phyloP scores from a whole-genome alignment of 2,797 vertebrate genomes.

The Cyclura pinguis region DNA sequence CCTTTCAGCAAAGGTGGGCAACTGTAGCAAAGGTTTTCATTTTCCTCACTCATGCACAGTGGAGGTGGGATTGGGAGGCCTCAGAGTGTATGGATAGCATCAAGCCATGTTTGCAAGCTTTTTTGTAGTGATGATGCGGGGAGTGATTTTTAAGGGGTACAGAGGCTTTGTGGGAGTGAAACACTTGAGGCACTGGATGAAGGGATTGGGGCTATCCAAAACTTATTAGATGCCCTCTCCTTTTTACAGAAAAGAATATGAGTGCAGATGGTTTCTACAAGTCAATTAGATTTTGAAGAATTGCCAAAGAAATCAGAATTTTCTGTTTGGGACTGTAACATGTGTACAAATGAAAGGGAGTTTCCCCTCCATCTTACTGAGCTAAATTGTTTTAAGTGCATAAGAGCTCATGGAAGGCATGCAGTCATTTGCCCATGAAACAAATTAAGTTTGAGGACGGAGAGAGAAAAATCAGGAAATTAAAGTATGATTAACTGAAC shows the following conservation, averaged over 20 bases:
- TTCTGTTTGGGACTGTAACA: neutral
- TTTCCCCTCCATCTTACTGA: neutral
- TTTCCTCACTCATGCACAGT: too few relatives aligned
- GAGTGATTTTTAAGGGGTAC: too few relatives aligned
- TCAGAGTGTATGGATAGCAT: too few relatives aligned
- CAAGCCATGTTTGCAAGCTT: too few relatives aligned
- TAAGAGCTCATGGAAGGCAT: conserved; percentile 2
- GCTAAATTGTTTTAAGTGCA: neutral
- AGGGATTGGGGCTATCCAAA: too few relatives aligned
- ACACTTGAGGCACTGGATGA: too few relatives aligned
- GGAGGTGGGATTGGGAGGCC: too few relatives aligned
- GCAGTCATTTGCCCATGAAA: conserved; percentile 8
- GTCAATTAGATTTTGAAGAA: neutral
- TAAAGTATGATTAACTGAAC: conserved; percentile 43
- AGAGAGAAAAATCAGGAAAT: neutral
- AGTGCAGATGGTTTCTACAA: neutral
- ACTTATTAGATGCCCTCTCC: too few relatives aligned
- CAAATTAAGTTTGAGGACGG: conserved; percentile 24
- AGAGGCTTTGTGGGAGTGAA: too few relatives aligned
- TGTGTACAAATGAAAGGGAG: neutral
- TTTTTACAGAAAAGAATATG: too few relatives aligned
- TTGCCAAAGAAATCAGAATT: neutral
- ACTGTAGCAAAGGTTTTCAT: neutral
- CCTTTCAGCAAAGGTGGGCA: neutral
- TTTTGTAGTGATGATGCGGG: too few relatives aligned